Evolutionary conservation across 1,140 invertebrate species (phyloP).

Genomic region (Drosophila subobscura): DNA sequence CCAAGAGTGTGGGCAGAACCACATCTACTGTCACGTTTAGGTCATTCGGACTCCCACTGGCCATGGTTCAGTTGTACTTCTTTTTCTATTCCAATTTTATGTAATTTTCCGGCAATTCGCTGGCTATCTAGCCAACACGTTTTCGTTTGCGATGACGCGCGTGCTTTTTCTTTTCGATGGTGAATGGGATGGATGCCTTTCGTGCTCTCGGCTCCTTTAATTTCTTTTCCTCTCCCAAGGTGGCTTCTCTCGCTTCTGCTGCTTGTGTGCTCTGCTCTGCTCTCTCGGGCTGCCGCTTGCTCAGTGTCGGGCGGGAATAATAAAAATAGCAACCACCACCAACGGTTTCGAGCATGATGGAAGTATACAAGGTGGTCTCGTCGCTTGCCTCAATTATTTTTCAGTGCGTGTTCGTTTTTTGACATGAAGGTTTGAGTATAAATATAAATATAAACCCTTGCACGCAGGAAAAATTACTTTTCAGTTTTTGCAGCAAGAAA

Average conservation of each 20-base stretch:
- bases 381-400: no score
- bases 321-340: slow-evolving; percentile 44
- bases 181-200: background rate
- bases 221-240: slow-evolving; percentile 32
- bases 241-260: background rate
- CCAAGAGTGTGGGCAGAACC: slow-evolving; percentile 50
- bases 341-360: no score
- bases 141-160: slow-evolving; percentile 62
- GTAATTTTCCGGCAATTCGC: slow-evolving; percentile 35
- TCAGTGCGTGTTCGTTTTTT: no score
- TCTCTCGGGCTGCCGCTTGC: slow-evolving; percentile 38
- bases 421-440: no score
- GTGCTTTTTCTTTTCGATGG: slow-evolving; percentile 46
- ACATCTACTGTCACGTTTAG: slow-evolving; percentile 64
- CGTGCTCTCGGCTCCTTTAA: slow-evolving; percentile 55
- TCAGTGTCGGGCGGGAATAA: slow-evolving; percentile 51
- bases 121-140: slow-evolving; percentile 46
- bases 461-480: no score
- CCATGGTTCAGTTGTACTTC: slow-evolving; percentile 9
- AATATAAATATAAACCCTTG: no score
- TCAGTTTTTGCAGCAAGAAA: no score
- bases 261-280: background rate
- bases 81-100: slow-evolving; percentile 51
- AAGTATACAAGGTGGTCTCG: no score
- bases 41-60: slow-evolving; percentile 38